These are phyloP conservation scores for Hypolimnas misippus DNA, from an alignment of 2,888 invertebrate species.

Conservation along the genomic window DNA sequence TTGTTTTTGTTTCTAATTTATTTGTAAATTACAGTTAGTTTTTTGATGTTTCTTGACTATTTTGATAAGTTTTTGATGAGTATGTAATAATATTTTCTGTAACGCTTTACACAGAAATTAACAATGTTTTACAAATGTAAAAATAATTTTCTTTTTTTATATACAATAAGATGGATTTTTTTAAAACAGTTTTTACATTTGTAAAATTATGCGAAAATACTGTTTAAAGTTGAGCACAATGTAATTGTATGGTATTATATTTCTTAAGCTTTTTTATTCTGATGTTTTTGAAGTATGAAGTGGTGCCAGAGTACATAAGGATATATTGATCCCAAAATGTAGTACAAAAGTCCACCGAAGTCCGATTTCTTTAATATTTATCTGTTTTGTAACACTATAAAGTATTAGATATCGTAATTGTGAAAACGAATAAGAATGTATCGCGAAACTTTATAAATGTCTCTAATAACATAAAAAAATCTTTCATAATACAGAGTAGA, in stretches of 20 bases:
- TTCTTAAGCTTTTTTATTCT: conserved; percentile 29
- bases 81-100: conserved; percentile 9
- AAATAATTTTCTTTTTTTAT: background rate
- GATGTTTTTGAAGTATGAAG: conserved; percentile 40
- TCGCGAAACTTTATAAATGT: conserved; percentile 4
- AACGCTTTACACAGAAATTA: conserved; percentile 10
- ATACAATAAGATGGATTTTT: conserved; percentile 1
- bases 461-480: conserved; percentile 14
- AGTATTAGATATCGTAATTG: conserved; percentile 10
- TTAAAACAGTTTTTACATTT: conserved; percentile 1
- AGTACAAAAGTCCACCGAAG: conserved; percentile 56
- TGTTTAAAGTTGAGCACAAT: conserved; percentile 21
- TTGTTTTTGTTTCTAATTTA: conserved; percentile 84
- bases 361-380: conserved; percentile 14
- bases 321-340: conserved; percentile 73
- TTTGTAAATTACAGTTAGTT: conserved; percentile 79
- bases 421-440: conserved; percentile 11
- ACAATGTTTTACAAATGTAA: conserved; percentile 12
- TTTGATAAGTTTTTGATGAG: conserved; percentile 35
- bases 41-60: conserved; percentile 58
- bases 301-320: conserved; percentile 45
- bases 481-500: conserved; percentile 42
- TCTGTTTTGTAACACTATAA: conserved; percentile 11
- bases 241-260: conserved; percentile 21
- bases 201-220: background rate